Percentiles rank a stretch among this genome's conserved stretches.
Evolutionary conservation across 2,797 vertebrate species (phyloP).

Genomic region (Ataeniobius toweri): DNA sequence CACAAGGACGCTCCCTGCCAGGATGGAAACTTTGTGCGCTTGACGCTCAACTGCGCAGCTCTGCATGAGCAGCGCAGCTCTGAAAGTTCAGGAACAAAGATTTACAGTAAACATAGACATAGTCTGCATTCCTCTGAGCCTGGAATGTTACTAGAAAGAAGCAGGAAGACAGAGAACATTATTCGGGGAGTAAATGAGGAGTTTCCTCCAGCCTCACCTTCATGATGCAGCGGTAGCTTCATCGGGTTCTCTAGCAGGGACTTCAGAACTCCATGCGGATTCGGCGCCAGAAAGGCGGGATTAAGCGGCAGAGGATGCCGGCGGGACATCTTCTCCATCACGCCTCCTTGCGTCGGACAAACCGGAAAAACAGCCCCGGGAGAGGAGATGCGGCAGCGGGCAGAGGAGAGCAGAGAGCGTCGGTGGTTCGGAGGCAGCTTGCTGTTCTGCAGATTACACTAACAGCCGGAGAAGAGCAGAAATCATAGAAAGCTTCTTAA

Average conservation of each 20-base stretch:
- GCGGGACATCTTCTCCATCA: conserved; percentile 86
- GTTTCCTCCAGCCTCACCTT: conserved; percentile 74
- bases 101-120: neutral
- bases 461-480: neutral
- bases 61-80: neutral
- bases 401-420: neutral
- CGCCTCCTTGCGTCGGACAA: conserved; percentile 15
- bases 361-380: neutral
- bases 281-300: conserved; percentile 82
- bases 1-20: neutral
- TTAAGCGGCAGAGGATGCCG: conserved; percentile 79
- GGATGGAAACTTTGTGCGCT: neutral
- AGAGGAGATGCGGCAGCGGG: neutral
- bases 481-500: neutral
- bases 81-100: neutral
- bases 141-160: neutral
- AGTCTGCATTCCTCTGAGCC: neutral
- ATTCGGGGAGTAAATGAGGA: neutral
- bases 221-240: conserved; percentile 89
- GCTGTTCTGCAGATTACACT: neutral
- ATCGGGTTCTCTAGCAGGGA: conserved; percentile 93
- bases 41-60: neutral
- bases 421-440: neutral
- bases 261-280: conserved; percentile 91
- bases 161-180: neutral